phyloP scores from a whole-genome alignment of 2,113 vertebrate genomes.

The Speoplatyrhinus poulsoni region DNA sequence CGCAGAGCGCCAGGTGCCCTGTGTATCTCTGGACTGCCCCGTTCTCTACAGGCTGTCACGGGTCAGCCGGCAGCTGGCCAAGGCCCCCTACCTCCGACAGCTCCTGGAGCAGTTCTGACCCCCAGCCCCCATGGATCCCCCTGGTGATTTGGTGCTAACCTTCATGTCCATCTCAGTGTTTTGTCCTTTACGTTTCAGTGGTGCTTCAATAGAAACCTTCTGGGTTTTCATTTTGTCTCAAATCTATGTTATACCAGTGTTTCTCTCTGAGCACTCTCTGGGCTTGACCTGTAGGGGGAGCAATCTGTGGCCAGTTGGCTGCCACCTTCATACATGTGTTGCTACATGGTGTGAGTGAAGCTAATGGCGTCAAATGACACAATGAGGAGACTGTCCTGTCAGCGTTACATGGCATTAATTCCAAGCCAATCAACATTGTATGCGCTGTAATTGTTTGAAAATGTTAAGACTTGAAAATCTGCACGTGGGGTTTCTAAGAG shows the following conservation, averaged over 20 bases:
- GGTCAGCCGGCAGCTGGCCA: conserved; percentile 88
- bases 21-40: conserved; percentile 92
- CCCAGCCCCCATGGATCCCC: not conserved
- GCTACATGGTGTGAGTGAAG: conserved; percentile 44
- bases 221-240: conserved; percentile 45
- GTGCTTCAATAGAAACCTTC: conserved; percentile 60
- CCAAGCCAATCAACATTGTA: conserved; percentile 1
- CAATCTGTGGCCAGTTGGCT: conserved; percentile 22
- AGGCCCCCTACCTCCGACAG: conserved; percentile 93
- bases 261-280: conserved; percentile 28
- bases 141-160: conserved; percentile 65
- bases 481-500: conserved; percentile 29
- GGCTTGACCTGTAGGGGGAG: conserved; percentile 13
- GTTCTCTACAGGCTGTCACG: conserved; percentile 91
- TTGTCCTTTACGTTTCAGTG: conserved; percentile 41
- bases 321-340: conserved; percentile 38
- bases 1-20: conserved; percentile 86
- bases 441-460: conserved; percentile 54
- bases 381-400: not conserved
- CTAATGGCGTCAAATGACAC: conserved; percentile 10
- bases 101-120: conserved; percentile 96
- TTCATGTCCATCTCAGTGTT: conserved; percentile 32
- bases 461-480: conserved; percentile 31
- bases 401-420: conserved; percentile 4
- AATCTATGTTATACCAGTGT: conserved; percentile 50